Evolutionary conservation across 2,888 invertebrate species (phyloP), one percentile per base, ranked within the genome.

Genomic region (Lithophane semibrunnea): DNA sequence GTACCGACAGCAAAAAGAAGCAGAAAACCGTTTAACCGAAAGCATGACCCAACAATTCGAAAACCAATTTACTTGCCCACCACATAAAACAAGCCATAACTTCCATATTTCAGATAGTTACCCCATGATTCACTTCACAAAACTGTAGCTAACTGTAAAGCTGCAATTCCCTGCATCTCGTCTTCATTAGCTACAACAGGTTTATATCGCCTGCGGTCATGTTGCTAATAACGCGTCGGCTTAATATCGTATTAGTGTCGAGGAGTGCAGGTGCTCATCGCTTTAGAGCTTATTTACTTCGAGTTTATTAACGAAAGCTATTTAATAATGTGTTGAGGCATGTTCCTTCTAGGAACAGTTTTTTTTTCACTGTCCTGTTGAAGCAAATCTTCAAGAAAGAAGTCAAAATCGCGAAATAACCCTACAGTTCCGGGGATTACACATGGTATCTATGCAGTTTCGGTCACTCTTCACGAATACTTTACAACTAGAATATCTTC

Each of bases 101-200:
- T 52, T 10, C n/a, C 21, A 54, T 56, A n/a, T 10, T n/a, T 56
- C n/a, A n/a, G 10, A 64, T 63, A 56, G 8, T 42, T 70, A 24
- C 13, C 16, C 18, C n/a, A 42, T 79, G 73, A 71, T n/a, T 80
- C 74, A 84, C 13, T 10, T 24, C 42, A 24, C n/a, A 71, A 68
- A 80, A 73, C 65, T 63, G 80, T 21, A 52, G 37, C 42, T 77
- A 75, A 80, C 84, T 37, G 80, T 84, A 37, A 49, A 52, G n/a
- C 77, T 37, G 80, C 52, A 66, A 75, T 77, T 72, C 69, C 49
- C 37, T 66, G 64, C 54, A 58, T 52, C 72, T 64, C 42, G 56
- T 47, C 79, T 84, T 68, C 72, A 77, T 80, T 83, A 80, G n/a
- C 64, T 29, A 24, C 54, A 66, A 52, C 72, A 24, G 66, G 74